Conservation (phyloP, 2,888 invertebrate genomes). For the Epsilonema sp. region DNA sequence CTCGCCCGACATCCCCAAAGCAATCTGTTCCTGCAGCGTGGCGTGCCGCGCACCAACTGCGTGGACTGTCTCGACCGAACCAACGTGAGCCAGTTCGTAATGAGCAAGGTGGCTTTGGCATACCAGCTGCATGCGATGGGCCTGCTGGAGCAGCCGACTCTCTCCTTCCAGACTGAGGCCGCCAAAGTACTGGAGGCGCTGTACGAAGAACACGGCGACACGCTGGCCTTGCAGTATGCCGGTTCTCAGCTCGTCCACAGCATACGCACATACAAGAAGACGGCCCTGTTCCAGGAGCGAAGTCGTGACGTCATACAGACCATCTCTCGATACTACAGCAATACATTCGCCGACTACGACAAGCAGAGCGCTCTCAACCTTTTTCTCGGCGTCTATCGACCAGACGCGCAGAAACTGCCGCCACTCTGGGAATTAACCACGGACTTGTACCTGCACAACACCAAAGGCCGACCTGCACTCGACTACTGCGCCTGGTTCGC, state of each 20-base stretch:
- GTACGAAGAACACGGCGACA: conserved; percentile 95
- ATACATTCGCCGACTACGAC: conserved; percentile 56
- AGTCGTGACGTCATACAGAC: conserved; percentile 98
- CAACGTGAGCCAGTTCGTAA: conserved; percentile 94
- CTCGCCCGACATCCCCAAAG: not conserved
- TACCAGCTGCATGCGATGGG: conserved; percentile 68
- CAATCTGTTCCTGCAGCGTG: conserved; percentile 32
- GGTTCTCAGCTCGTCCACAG: conserved; percentile 92
- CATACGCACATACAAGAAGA: conserved; percentile 46
- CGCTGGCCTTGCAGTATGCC: conserved; percentile 83
- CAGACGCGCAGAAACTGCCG: conserved; percentile 2
- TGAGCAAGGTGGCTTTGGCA: conserved; percentile 46
- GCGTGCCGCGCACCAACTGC: conserved; percentile 65
- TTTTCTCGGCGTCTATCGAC: conserved; percentile 55
- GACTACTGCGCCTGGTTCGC: conserved; percentile 7
- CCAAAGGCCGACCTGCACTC: conserved; percentile 18
- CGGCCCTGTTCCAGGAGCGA: conserved; percentile 26
- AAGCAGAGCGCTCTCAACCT: conserved; percentile 95
- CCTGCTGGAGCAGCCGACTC: conserved; percentile 35
- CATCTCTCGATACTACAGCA: conserved; percentile 78
- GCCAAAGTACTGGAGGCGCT: conserved; percentile 53
- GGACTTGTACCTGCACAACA: conserved; percentile 79
- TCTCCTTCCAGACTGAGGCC: conserved; percentile 7
- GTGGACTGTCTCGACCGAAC: conserved; percentile 96
- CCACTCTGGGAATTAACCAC: conserved; percentile 65